Conservation (phyloP, 35 echinoderm and acorn worm genomes). For the Patiria miniata region DNA sequence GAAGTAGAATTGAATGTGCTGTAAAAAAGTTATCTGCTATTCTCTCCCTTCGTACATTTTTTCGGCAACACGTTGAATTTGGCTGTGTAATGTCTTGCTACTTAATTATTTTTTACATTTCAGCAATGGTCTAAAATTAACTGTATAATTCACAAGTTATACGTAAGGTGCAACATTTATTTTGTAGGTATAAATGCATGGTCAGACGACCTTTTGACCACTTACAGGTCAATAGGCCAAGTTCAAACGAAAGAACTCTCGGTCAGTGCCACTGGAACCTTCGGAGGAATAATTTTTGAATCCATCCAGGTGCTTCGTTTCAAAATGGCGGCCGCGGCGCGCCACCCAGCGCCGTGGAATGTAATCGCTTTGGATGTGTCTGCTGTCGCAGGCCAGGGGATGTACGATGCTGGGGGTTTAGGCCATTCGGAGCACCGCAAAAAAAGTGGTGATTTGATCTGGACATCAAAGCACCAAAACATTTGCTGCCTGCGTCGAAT, state of each 20-base stretch:
- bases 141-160: no score
- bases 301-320: background rate
- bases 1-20: no score
- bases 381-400: background rate
- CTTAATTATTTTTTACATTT: no score
- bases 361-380: conserved; percentile 10
- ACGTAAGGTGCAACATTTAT: no score
- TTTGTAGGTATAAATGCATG: background rate
- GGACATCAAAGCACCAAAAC: background rate
- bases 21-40: no score
- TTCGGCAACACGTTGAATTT: no score
- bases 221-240: conserved; percentile 9
- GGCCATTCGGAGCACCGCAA: background rate
- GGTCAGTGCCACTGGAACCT: conserved; percentile 5
- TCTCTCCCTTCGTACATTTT: no score
- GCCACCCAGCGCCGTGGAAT: conserved; percentile 15
- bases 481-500: background rate
- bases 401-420: background rate
- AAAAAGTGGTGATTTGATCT: background rate
- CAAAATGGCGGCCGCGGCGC: conserved; percentile 22
- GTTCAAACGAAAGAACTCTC: conserved; percentile 18
- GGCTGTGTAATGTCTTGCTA: no score
- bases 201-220: conserved; percentile 2
- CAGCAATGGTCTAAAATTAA: no score
- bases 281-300: background rate